Conservation (phyloP, 2,113 vertebrate species). For the Nycticebus coucang region DNA sequence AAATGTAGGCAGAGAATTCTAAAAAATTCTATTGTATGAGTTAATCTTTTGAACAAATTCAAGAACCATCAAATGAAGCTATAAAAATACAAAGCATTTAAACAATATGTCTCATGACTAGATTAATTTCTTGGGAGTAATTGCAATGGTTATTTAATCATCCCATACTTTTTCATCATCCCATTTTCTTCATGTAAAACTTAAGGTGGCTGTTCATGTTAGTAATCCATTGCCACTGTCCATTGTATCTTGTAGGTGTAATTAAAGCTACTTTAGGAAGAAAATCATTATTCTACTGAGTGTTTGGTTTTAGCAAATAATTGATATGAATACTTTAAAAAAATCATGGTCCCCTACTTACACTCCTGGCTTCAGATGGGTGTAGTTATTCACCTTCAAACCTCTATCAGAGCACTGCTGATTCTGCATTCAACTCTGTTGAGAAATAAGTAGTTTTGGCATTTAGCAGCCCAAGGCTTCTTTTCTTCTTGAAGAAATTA, state of each 20-base stretch:
- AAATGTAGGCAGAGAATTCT: background rate
- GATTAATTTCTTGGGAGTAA: background rate
- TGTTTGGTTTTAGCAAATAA: slow-evolving; percentile 65
- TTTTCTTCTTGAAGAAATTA: slow-evolving; percentile 82
- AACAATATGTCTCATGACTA: background rate
- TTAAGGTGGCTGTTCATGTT: slow-evolving; percentile 46
- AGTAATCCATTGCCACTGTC: background rate
- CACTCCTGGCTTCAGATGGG: slow-evolving; percentile 44
- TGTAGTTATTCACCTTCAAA: slow-evolving; percentile 71
- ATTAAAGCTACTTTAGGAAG: slow-evolving; percentile 71
- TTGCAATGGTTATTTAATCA: slow-evolving; percentile 34
- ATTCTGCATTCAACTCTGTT: slow-evolving; percentile 70
- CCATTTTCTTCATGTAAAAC: slow-evolving; percentile 30
- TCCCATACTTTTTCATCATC: slow-evolving; percentile 45
- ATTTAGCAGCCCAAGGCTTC: slow-evolving; percentile 75
- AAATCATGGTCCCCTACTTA: slow-evolving; percentile 13
- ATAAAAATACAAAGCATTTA: background rate
- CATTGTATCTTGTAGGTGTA: background rate
- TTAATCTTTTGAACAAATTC: background rate
- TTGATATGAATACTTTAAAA: slow-evolving; percentile 20
- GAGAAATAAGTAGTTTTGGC: slow-evolving; percentile 77
- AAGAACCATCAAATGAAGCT: background rate
- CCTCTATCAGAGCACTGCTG: slow-evolving; percentile 58
- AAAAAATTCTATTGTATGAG: slow-evolving; percentile 10
- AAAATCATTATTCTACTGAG: slow-evolving; percentile 43